A percentile compares a stretch with the other conserved stretches of the same genome.
These are phyloP conservation scores for Rotaria socialis DNA, from an alignment of 2,888 invertebrate genomes.

Conservation along the genomic window DNA sequence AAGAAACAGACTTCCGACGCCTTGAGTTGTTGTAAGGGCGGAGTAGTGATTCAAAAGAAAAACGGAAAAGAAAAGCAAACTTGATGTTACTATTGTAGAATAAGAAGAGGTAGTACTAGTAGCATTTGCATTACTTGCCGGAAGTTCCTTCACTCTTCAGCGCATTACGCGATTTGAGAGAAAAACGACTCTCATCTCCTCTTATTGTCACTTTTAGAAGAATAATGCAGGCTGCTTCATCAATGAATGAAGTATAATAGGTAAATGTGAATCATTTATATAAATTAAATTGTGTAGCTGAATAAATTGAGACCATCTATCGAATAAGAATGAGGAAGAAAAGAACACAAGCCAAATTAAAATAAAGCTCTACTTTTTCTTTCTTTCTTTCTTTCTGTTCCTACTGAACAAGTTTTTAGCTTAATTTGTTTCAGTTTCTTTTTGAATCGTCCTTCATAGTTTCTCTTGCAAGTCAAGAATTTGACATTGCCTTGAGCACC, in stretches of 20 bases:
- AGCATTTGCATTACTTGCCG: background rate
- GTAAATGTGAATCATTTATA: slow-evolving; percentile 23
- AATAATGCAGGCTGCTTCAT: background rate
- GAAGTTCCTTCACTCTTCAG: slow-evolving; percentile 19
- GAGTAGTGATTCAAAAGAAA: background rate
- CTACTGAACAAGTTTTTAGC: background rate
- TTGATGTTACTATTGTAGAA: slow-evolving; percentile 10
- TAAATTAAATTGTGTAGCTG: background rate
- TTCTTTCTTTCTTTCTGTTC: too few relatives aligned
- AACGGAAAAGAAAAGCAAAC: slow-evolving; percentile 18
- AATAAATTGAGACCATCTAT: background rate
- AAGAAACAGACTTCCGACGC: background rate
- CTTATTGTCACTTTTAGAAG: background rate
- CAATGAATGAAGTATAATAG: slow-evolving; percentile 9
- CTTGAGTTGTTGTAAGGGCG: slow-evolving; percentile 1
- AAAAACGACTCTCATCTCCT: slow-evolving; percentile 26
- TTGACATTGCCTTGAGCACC: background rate
- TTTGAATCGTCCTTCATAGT: background rate
- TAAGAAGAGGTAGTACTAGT: background rate
- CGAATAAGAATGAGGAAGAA: background rate
- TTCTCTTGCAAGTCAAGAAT: background rate
- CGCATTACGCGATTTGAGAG: background rate
- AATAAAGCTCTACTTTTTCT: background rate
- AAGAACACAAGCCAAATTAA: background rate
- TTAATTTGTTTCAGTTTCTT: background rate